These are phyloP conservation scores for Pogonocherus hispidulus DNA, from an alignment of 2,888 invertebrate species.

Conservation along the genomic window DNA sequence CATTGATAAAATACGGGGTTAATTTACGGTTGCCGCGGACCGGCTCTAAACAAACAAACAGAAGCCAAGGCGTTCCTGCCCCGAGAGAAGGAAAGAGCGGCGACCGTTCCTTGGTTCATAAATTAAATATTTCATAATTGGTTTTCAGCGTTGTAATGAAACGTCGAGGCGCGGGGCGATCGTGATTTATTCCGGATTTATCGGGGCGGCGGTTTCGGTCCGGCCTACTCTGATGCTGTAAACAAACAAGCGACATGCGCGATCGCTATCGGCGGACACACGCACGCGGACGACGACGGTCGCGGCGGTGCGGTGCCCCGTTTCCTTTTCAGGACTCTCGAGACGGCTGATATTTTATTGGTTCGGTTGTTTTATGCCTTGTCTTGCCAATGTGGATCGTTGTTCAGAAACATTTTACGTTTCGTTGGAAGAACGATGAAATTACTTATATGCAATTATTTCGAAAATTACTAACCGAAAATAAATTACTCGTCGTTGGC, in stretches of 20 bases:
- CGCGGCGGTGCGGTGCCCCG: slow-evolving; percentile 11
- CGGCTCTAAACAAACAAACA: slow-evolving; percentile 26
- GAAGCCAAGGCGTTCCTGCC: slow-evolving; percentile 29
- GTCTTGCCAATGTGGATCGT: not conserved
- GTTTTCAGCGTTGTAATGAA: slow-evolving; percentile 68
- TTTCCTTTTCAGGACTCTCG: slow-evolving; percentile 23
- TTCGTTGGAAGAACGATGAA: no score
- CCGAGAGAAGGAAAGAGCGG: not conserved
- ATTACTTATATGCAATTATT: no score
- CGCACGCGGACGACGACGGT: slow-evolving; percentile 39
- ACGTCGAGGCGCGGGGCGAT: slow-evolving; percentile 58
- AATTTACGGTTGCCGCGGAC: slow-evolving; percentile 12
- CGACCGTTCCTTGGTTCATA: slow-evolving; percentile 52
- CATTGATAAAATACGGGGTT: slow-evolving; percentile 14
- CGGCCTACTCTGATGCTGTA: slow-evolving; percentile 60
- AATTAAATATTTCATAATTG: slow-evolving; percentile 67
- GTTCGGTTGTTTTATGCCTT: slow-evolving; percentile 23
- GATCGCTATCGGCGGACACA: slow-evolving; percentile 60
- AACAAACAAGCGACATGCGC: slow-evolving; percentile 64
- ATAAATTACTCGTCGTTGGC: no score
- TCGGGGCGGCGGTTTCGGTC: slow-evolving; percentile 53
- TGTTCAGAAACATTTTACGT: no score
- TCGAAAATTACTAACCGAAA: no score
- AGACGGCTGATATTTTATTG: slow-evolving; percentile 17
- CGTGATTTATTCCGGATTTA: slow-evolving; percentile 64